Conservation (phyloP, 2,113 vertebrate species). For the Callocephalon fimbriatum region DNA sequence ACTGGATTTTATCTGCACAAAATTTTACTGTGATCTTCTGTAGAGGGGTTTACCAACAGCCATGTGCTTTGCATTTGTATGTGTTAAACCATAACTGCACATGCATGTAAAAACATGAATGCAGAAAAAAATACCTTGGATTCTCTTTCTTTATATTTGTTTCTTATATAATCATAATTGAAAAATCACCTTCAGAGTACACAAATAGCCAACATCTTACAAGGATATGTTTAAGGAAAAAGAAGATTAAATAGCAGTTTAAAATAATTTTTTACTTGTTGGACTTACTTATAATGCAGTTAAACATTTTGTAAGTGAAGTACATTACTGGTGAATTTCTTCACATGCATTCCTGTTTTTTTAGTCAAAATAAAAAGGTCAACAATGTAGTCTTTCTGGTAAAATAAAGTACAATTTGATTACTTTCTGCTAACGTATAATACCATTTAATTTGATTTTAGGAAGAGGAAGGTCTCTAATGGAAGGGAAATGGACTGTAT, state of each 20-base stretch:
- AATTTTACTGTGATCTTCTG: background rate
- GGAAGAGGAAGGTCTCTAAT: background rate
- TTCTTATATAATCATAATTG: background rate
- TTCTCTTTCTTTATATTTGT: background rate
- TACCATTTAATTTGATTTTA: conserved; percentile 44
- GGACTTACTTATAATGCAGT: background rate
- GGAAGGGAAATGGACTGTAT: conserved; percentile 12
- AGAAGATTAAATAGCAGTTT: background rate
- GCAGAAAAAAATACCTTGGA: background rate
- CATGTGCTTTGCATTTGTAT: background rate
- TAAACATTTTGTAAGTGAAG: background rate
- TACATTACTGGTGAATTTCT: background rate
- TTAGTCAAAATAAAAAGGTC: conserved; percentile 22
- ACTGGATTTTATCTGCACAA: background rate
- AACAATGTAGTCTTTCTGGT: conserved; percentile 10
- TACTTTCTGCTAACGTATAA: conserved; percentile 14
- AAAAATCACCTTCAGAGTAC: background rate
- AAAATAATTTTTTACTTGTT: background rate
- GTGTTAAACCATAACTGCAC: background rate
- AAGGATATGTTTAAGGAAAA: background rate
- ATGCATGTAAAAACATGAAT: background rate
- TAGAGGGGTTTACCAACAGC: background rate
- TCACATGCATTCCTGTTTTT: background rate
- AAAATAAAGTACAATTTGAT: conserved; percentile 42
- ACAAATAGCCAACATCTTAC: background rate